Evolutionary conservation across 2,888 invertebrate species (phyloP), one percentile per base, ranked within the genome.

Genomic region (Cremastobaeus sp.): DNA sequence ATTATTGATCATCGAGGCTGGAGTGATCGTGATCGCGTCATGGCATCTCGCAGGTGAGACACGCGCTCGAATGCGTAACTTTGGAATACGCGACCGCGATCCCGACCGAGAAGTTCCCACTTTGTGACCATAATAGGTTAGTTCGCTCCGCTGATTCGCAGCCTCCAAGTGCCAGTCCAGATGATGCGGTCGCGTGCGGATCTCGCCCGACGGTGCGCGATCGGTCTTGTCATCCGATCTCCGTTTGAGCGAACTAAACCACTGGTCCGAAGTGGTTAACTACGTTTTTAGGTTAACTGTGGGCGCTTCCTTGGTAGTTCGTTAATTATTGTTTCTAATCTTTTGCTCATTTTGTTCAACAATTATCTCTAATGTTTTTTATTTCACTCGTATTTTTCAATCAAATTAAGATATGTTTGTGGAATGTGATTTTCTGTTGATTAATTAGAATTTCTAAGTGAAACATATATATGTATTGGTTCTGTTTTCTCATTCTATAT

Each of bases 21-120:
- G 80, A 73, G 78, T 79, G 81, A 81, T 78, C 79, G 77, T 77
- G 78, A 80, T 79, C 78, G 78, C 85, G 83, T 83, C 79, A 87
- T 87, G 86, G 86, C 86, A 86, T 87, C 87, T 75, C 87, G 87
- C 83, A 87, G 87, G 87, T 87, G 79, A 87, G 87, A 77, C 79
- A 37, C 78, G 72, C 74, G 76, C 76, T 68, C 75, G 62, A 5
- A 21, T 17, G 48, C 60, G 28, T 21, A 25, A 25, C 37, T n/a
- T n/a, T n/a, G n/a, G n/a, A 45, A 30, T 8, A 30, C 14, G 48
- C 12, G 20, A 18, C 25, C 35, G 30, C 48, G 15, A 11, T 2
- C 50, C 1, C 9, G n/a, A 18, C 8, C 15, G 41, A 12, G 20
- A 25, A 25, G 11, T 43, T 30, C 12, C 20, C 34, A 52, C 52